A percentile compares a stretch with the other conserved stretches of the same genome.
Evolutionary conservation across 2,888 invertebrate genomes (phyloP).

Genomic region (Villa cingulata): DNA sequence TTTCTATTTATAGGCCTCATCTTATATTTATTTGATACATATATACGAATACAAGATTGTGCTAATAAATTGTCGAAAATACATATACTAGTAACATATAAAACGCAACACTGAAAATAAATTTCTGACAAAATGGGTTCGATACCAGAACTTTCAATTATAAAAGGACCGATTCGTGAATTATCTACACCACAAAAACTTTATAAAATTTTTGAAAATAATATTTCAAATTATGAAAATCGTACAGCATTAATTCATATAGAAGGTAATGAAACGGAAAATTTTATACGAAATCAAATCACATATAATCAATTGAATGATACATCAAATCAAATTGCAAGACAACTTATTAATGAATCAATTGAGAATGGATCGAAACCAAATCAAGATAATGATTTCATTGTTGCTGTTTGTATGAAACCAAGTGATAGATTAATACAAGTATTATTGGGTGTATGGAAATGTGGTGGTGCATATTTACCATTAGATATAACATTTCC

Average conservation of each 20-base stretch:
- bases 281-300: background rate
- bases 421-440: slow-evolving; percentile 57
- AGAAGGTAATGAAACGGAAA: slow-evolving; percentile 40
- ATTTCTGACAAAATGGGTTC: slow-evolving; percentile 73
- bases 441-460: slow-evolving; percentile 59
- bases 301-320: slow-evolving; percentile 36
- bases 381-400: slow-evolving; percentile 55
- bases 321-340: slow-evolving; percentile 37
- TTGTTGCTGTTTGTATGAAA: slow-evolving; percentile 66
- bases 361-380: slow-evolving; percentile 22
- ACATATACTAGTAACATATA: too few relatives aligned
- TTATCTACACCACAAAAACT: slow-evolving; percentile 42
- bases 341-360: slow-evolving; percentile 27
- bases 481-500: slow-evolving; percentile 67
- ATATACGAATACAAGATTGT: too few relatives aligned
- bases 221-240: slow-evolving; percentile 37
- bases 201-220: slow-evolving; percentile 43
- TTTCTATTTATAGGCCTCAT: too few relatives aligned
- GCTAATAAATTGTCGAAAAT: too few relatives aligned
- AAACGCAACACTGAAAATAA: too few relatives aligned
- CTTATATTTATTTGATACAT: too few relatives aligned
- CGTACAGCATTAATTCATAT: slow-evolving; percentile 49
- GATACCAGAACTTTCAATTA: slow-evolving; percentile 56
- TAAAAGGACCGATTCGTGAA: slow-evolving; percentile 45
- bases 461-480: slow-evolving; percentile 71